Conservation (phyloP, 1,140 invertebrate genomes). For the Globodera rostochiensis region DNA sequence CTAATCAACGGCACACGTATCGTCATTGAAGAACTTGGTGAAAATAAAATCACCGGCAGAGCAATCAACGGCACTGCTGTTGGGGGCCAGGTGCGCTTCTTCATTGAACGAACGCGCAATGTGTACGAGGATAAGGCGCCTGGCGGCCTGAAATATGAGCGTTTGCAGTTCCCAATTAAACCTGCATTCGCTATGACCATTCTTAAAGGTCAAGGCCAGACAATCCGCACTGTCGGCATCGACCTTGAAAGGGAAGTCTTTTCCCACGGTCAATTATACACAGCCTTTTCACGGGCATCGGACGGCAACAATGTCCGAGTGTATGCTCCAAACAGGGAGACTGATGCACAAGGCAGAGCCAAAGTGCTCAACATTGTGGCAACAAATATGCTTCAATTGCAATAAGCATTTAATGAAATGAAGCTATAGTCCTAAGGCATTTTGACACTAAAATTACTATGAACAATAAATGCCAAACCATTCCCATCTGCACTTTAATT, state of each 20-base stretch:
- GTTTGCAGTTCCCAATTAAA: constrained; percentile 19
- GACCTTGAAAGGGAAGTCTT: constrained; percentile 22
- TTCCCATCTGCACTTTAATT: constrained; percentile 5
- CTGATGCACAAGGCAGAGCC: not conserved
- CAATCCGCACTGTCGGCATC: not conserved
- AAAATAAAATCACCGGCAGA: not conserved
- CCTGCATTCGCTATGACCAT: constrained; percentile 33
- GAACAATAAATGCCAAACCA: not conserved
- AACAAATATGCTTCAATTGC: not conserved
- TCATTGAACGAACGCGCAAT: not conserved
- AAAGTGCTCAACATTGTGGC: constrained; percentile 8
- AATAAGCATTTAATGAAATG: not conserved
- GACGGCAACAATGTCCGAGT: constrained; percentile 7
- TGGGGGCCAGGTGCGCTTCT: not conserved
- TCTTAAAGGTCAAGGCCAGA: constrained; percentile 26
- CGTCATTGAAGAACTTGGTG: not conserved
- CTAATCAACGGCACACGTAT: constrained; percentile 31
- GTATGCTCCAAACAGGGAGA: not conserved
- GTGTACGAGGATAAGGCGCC: not conserved
- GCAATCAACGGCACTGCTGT: not conserved
- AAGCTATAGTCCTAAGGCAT: not conserved
- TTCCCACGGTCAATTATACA: constrained; percentile 18
- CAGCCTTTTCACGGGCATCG: not conserved
- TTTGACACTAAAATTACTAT: too few species aligned
- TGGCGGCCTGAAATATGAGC: not conserved